phyloP scores from a whole-genome alignment of 2,797 vertebrate genomes.

The Sebastes umbrosus region DNA sequence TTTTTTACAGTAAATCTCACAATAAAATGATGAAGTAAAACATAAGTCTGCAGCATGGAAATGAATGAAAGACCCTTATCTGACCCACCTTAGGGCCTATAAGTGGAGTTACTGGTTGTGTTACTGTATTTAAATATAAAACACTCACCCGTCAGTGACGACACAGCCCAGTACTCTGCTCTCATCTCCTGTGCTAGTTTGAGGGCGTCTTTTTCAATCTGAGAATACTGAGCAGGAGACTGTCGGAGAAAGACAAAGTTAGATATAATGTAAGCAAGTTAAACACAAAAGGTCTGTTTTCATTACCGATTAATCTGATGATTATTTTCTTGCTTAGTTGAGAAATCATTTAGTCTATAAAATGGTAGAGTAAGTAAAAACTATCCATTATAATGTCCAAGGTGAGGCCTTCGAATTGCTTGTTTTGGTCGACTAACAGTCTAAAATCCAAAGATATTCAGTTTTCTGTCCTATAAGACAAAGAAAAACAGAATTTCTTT shows the following conservation, averaged over 20 bases:
- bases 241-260: slow-evolving; percentile 54
- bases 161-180: slow-evolving; percentile 94
- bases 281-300: neutral
- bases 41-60: no score
- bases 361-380: neutral
- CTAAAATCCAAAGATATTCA: neutral
- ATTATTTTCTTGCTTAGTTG: neutral
- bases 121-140: neutral
- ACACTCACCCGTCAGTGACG: slow-evolving; percentile 89
- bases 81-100: neutral
- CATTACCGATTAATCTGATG: neutral
- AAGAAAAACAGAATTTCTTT: no score
- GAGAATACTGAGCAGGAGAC: slow-evolving; percentile 89
- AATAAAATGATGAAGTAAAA: neutral
- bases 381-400: no score
- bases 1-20: neutral
- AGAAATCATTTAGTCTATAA: neutral
- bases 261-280: neutral
- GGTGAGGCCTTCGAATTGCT: neutral
- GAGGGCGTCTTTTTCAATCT: slow-evolving; percentile 91
- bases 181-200: slow-evolving; percentile 91
- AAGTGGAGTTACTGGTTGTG: neutral
- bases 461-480: neutral
- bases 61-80: neutral
- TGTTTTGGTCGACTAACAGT: neutral